Evolutionary conservation across 2,113 vertebrate genomes (phyloP).

Genomic region (Ahaetulla prasina): DNA sequence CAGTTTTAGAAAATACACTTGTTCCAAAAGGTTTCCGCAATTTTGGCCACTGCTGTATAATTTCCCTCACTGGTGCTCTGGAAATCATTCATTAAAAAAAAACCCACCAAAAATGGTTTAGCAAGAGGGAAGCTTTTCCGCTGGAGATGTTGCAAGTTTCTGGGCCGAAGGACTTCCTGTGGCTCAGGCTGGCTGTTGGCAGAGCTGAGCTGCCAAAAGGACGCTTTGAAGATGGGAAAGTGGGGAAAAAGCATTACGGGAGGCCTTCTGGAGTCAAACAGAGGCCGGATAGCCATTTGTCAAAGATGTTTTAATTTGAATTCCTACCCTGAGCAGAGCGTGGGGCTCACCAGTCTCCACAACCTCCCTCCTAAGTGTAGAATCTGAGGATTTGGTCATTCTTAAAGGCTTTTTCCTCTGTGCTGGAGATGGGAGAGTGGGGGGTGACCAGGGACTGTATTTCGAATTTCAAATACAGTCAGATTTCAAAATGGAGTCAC

Average conservation of each 20-base stretch:
- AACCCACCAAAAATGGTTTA: not conserved
- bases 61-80: not conserved
- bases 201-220: not conserved
- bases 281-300: not conserved
- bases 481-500: not conserved
- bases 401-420: not conserved
- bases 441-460: not conserved
- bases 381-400: not conserved
- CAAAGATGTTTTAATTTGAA: not conserved
- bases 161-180: not conserved
- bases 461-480: not conserved
- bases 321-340: not conserved
- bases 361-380: not conserved
- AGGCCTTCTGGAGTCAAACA: not conserved
- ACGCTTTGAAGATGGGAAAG: not conserved
- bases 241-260: not conserved
- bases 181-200: not conserved
- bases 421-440: not conserved
- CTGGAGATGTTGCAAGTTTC: not conserved
- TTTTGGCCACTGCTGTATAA: not conserved
- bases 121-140: not conserved
- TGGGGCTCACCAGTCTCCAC: not conserved
- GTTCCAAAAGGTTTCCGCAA: too few species aligned
- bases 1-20: too few species aligned
- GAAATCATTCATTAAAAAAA: not conserved